These are phyloP conservation scores for Galbula dea DNA, from an alignment of 2,113 vertebrate species.

Conservation along the genomic window DNA sequence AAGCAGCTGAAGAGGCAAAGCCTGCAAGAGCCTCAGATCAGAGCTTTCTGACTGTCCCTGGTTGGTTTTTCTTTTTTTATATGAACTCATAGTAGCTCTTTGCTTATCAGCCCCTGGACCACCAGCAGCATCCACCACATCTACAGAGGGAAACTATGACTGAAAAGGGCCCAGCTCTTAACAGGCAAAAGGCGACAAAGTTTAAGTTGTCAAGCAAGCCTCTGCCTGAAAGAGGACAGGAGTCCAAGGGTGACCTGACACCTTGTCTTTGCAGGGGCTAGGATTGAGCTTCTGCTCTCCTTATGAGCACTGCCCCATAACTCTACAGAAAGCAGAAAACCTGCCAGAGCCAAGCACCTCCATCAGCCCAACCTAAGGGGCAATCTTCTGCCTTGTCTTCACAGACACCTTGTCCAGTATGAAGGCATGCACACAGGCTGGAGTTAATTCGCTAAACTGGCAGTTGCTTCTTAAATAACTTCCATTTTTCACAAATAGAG, in stretches of 20 bases:
- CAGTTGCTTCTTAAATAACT: neutral
- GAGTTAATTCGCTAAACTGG: neutral
- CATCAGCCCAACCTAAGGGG: neutral
- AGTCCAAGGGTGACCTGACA: neutral
- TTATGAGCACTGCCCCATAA: neutral
- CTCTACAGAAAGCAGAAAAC: neutral
- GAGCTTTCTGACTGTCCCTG: neutral
- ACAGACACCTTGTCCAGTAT: neutral
- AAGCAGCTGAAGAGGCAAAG: neutral
- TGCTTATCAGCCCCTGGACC: neutral
- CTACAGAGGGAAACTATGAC: neutral
- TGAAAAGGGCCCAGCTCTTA: neutral
- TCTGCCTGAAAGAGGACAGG: neutral
- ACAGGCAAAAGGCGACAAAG: neutral
- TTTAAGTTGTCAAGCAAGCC: neutral
- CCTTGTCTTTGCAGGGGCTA: neutral
- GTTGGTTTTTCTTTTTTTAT: neutral
- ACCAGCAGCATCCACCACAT: neutral
- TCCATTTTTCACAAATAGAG: neutral
- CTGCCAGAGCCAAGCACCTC: neutral
- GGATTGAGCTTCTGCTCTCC: fast-evolving
- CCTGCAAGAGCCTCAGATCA: neutral
- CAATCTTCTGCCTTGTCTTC: neutral
- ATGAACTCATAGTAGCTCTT: neutral
- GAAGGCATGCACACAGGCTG: neutral